Evolutionary conservation across 2,888 invertebrate genomes (phyloP), one percentile per base, ranked within the genome.

Genomic region (Drosophila infuscata): DNA sequence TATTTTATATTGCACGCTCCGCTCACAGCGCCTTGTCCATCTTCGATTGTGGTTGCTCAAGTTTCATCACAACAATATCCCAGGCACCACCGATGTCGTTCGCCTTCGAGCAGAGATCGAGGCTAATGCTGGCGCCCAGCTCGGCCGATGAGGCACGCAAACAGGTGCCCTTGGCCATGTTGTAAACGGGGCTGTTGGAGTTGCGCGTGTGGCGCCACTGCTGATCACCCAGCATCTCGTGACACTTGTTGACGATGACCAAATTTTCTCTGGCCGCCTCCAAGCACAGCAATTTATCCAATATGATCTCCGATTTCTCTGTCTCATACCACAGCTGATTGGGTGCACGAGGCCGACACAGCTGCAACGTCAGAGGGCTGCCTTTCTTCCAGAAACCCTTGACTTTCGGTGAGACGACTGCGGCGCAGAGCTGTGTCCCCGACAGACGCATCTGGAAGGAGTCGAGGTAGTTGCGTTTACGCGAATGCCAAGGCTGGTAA

Each of bases 161-260:
- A 89, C 98, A 98, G 79, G 96, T 96, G 0, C 98, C 98, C 8
- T 96, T 96, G 25, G 98, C 98, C 84, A 96, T 95, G 91, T 97
- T 98, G 93, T 98, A 98, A 52, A 98, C 95, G 0, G 97, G 96
- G 73, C 96, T 95, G 59, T 94, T 94, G 62, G 94, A 95, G 83
- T 95, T 94, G 74, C 95, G 95, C 76, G 96, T 96, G 91, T 97
- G 96, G 61, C 95, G 96, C 99, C 99, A 99, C 89, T 98, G 97
- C 93, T 99, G 99, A 79, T 97, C 95, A 0, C 97, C 97, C 15
- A 97, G 96, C 94, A 97, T 96, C 92, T 97, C 98, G 89, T 98
- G 98, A 90, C 99, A 99, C 93, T 99, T 99, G 82, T 96, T 96
- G 12, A 99, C 94, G 65, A 95, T 94, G 0, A 98, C 97, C 56